Percentiles rank a stretch among this genome's conserved stretches.
These are phyloP conservation scores for Beris chalybata DNA, from an alignment of 2,888 invertebrate species.

Conservation along the genomic window DNA sequence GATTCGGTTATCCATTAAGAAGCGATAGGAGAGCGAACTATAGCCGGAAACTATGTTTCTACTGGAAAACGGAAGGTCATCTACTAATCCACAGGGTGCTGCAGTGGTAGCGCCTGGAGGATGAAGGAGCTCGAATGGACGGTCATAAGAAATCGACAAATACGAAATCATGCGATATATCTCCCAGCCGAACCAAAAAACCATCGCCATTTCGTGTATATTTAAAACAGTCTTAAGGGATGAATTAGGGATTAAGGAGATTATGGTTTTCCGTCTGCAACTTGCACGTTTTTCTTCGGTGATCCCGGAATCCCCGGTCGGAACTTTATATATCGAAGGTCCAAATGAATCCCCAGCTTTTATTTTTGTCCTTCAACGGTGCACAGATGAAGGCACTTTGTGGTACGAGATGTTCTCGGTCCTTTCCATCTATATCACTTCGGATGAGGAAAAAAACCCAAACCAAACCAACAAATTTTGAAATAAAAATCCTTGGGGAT, in stretches of 20 bases:
- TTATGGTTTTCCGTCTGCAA: slow-evolving; percentile 32
- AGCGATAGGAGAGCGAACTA: background rate
- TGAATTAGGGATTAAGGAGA: slow-evolving; percentile 38
- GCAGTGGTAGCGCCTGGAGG: too few species aligned
- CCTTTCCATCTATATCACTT: background rate
- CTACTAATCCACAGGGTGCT: too few species aligned
- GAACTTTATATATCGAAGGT: slow-evolving; percentile 24
- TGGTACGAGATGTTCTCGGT: background rate
- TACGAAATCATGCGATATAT: too few species aligned
- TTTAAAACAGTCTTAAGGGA: slow-evolving; percentile 34
- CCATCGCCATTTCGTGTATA: background rate
- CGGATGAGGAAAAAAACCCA: background rate
- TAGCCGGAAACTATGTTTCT: slow-evolving; percentile 12
- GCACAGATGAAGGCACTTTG: background rate
- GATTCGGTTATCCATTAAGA: slow-evolving; percentile 30
- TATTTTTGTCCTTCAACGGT: background rate
- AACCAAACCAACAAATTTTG: background rate
- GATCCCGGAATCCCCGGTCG: too few species aligned
- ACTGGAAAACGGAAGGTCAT: background rate
- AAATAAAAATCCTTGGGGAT: slow-evolving; percentile 12
- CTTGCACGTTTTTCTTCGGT: too few species aligned
- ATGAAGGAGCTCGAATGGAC: too few species aligned
- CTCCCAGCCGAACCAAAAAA: too few species aligned
- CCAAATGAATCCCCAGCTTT: background rate
- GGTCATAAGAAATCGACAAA: too few species aligned